These are phyloP conservation scores for Trissolcus brochymenae DNA, from an alignment of 2,888 invertebrate genomes.

Conservation along the genomic window DNA sequence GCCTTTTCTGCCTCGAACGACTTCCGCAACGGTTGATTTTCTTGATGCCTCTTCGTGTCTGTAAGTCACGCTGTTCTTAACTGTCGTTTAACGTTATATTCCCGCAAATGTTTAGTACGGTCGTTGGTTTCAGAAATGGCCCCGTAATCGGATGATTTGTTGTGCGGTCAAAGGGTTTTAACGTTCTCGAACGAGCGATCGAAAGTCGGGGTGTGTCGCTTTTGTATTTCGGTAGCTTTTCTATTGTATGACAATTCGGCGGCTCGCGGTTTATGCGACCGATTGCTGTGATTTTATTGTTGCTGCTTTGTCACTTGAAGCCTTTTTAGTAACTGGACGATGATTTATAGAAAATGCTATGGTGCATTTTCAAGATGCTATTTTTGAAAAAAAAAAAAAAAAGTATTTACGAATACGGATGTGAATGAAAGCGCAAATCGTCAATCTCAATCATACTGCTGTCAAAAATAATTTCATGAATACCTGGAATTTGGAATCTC, in stretches of 20 bases:
- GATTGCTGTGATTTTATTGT: background rate
- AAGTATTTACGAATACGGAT: no score
- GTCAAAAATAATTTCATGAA: no score
- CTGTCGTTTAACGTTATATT: constrained; percentile 30
- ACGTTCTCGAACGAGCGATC: constrained; percentile 8
- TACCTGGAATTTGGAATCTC: no score
- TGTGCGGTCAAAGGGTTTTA: constrained; percentile 36
- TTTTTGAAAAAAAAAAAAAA: no score
- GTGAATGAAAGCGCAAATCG: no score
- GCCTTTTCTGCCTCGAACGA: background rate
- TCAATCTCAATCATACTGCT: no score
- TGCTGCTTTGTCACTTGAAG: no score
- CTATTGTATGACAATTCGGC: background rate
- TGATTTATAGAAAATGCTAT: no score
- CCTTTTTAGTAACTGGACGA: no score
- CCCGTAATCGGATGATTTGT: constrained; percentile 47
- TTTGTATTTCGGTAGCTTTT: background rate
- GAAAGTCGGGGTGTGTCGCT: no score
- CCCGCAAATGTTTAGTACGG: constrained; percentile 26
- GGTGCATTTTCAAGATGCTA: no score
- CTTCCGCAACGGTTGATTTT: constrained; percentile 43
- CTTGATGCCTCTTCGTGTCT: background rate
- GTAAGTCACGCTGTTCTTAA: constrained; percentile 41
- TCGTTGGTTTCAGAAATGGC: constrained; percentile 15
- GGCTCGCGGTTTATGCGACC: background rate